Conservation (phyloP, 2,888 invertebrate genomes). For the Pyrrhosoma nymphula region DNA sequence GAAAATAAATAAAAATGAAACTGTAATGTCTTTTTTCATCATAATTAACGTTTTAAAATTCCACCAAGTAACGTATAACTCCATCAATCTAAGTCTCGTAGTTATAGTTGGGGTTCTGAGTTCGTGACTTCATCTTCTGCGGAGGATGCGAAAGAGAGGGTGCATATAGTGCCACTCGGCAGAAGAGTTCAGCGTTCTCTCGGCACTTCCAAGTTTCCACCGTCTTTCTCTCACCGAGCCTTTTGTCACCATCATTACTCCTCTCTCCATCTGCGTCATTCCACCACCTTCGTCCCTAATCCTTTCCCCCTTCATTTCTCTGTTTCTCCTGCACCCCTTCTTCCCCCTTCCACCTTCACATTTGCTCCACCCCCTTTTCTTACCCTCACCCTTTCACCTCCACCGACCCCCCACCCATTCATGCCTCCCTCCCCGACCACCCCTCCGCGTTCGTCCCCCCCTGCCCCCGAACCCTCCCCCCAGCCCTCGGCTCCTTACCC, state of each 20-base stretch:
- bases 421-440: not conserved
- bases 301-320: not conserved
- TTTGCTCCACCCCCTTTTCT: not conserved
- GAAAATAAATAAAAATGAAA: too few relatives aligned
- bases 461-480: not conserved
- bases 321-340: not conserved
- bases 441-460: not conserved
- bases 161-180: not conserved
- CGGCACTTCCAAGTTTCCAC: not conserved
- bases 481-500: conserved; percentile 28
- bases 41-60: too few relatives aligned
- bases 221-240: not conserved
- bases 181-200: not conserved
- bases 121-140: not conserved
- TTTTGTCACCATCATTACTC: conserved; percentile 22
- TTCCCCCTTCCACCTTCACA: too few relatives aligned
- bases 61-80: too few relatives aligned
- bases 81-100: too few relatives aligned
- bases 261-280: not conserved
- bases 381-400: not conserved
- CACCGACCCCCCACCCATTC: not conserved
- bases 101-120: too few relatives aligned
- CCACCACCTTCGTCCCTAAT: not conserved
- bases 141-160: not conserved
- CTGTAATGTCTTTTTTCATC: too few relatives aligned